These are phyloP conservation scores for Bucco capensis DNA, from an alignment of 2,113 vertebrate genomes.

Conservation along the genomic window DNA sequence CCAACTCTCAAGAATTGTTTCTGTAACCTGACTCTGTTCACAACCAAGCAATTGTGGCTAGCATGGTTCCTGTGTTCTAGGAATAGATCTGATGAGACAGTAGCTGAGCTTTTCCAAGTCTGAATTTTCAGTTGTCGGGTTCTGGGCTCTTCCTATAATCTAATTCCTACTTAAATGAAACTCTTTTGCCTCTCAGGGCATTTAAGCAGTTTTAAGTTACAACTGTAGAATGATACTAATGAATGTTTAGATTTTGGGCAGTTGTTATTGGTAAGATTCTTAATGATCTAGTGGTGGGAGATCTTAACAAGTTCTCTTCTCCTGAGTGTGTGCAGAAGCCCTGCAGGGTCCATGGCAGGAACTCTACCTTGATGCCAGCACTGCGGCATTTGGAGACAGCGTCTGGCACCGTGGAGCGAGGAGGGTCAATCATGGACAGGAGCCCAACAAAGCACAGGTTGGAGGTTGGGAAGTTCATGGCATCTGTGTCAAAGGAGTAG, in stretches of 20 bases:
- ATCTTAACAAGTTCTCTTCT: not conserved
- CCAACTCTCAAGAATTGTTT: not conserved
- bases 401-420: constrained; percentile 80
- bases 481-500: constrained; percentile 74
- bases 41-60: not conserved
- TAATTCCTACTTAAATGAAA: not conserved
- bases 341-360: not conserved
- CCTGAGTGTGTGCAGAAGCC: not conserved
- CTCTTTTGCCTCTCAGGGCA: not conserved
- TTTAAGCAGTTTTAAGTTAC: not conserved
- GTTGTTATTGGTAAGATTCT: not conserved
- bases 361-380: constrained; percentile 79
- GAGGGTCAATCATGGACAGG: constrained; percentile 80
- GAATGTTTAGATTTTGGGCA: accelerated
- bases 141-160: not conserved
- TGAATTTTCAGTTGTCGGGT: not conserved
- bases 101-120: not conserved
- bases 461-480: constrained; percentile 78
- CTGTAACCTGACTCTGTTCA: not conserved
- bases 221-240: not conserved
- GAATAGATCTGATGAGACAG: not conserved
- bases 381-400: constrained; percentile 80
- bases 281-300: accelerated
- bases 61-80: not conserved
- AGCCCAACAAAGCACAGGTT: constrained; percentile 80